Base-by-base conservation (phyloP, 2,113 vertebrate species). In the Phrynocephalus versicolor region DNA sequence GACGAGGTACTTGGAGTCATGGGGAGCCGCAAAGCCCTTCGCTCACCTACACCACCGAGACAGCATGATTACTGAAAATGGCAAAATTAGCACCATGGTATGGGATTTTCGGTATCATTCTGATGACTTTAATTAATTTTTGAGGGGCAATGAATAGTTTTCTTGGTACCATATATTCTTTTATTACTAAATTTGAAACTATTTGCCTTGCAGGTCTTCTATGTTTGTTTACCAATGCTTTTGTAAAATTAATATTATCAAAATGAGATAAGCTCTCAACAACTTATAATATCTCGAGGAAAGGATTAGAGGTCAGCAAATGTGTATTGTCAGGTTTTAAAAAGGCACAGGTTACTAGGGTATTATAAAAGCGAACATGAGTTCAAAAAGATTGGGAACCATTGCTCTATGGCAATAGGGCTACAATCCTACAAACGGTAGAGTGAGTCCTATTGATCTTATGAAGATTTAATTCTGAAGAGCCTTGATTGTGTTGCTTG, bases 21-120 rank as follows among this genome's bases (percentile, higher is more conserved):
- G 98, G 98, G 98, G 98, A 82, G 98, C 98, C 2, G 98, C 98
- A 93, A 99, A 99, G 91, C 98, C 98, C 1, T 99, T 99, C 30
- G 98, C 98, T 79, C 98, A 99, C 91, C 93, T 99, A 85, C 98
- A 99, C 85, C 98, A 99, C 95, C 95, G 98, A 82, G 98, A 99
- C 96, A 99, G 98, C 96, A 99, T 99, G 98, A 98, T 98, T 90
- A 99, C 98, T 0, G 98, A 99, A 95, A 99, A 99, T 0, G 98
- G 98, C 93, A 98, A 98, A 96, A 99, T 99, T 95, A 98, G 97
- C 96, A 99, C 98, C 64, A 97, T 96, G 94, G 98, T 99, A 95
- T 85, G 97, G 92, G 85, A n/a, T 71, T 84, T 82, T 90, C 92
- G 85, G 10, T 62, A 21, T 86, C 30, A 79, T 92, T 94, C 90